Evolutionary conservation across 2,888 invertebrate genomes (phyloP), one percentile per base, ranked within the genome.

Genomic region (Caenorhabditis sp.): DNA sequence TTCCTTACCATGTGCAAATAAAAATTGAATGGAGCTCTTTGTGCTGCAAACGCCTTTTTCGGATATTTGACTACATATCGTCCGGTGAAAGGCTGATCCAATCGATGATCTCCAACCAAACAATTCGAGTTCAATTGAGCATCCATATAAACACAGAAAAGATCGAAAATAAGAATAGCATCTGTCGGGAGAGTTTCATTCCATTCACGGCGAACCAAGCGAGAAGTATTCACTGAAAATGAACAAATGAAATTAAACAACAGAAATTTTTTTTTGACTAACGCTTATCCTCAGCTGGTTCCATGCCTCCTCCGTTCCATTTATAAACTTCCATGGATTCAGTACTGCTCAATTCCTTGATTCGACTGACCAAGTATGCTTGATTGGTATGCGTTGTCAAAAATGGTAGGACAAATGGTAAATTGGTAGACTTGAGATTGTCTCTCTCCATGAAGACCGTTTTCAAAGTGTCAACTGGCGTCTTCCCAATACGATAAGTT

Each of bases 81-180:
- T 14, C 72, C 65, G 17, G 79, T 68, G 67, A 79, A 79, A 17
- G 79, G 79, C 57, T 79, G 74, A 59, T 74, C 74, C 31, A 79
- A 62, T 25, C 78, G 53, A 49, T 66, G 56, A 52, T 69, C 66
- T 14, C 79, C 78, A 27, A 81, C 76, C 26, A 81, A 64, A 58
- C 78, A 76, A 59, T 70, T 76, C 12, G 77, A 74, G 23, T 77
- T 78, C 52, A 81, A 43, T 31, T 73, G 76, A 25, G 76, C 64
- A 61, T 81, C 81, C 81, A 81, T 81, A 58, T 79, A 81, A 23
- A 71, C 64, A 21, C 65, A 61, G 70, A 81, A 81, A 10, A 81
- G 63, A 12, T 65, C 63, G 54, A 81, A 77, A n/a, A 81, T 38
- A 23, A 81, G 67, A n/a, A 66, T 67, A 0, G 77, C 70, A 56